Evolutionary conservation across 2,797 vertebrate genomes (phyloP), one percentile per base, ranked within the genome.

Genomic region (Pseudochirops corinnae): DNA sequence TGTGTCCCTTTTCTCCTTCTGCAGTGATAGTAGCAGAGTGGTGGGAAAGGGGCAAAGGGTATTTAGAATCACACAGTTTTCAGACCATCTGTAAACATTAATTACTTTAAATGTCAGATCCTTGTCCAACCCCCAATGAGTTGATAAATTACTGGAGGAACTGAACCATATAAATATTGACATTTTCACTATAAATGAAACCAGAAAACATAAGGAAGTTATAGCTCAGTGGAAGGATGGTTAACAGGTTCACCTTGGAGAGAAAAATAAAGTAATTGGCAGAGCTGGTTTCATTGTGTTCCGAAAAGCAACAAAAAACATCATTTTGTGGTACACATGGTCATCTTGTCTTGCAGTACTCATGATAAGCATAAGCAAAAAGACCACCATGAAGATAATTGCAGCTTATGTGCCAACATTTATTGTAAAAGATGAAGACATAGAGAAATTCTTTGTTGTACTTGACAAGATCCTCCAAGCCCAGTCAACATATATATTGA

Each of bases 161-260:
- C 39, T 87, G 74, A 87, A 87, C 21, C 74, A 87, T 87, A 87
- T 87, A 87, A 87, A 87, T 87, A 87, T 87, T 87, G 74, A 87
- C 74, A 87, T 87, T 87, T 87, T 87, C 74, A 87, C 39, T 87
- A 50, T 50, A 50, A 87, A 87, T 87, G 39, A 87, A 87, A 87
- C 74, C 74, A 87, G 74, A 87, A 87, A 87, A 87, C 74, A 82
- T 82, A 87, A 87, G 74, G 74, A 87, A 26, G 21, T 50, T 87
- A 50, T 50, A 50, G 74, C 24, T 87, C 46, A 87, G 39, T 87
- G 74, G 39, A 87, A 87, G 74, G 74, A 87, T 87, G 39, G 74
- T 87, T 87, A 87, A 87, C 74, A 87, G 74, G 74, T 87, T 87
- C 74, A 87, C 21, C 74, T 87, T 11, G 24, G 74, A 87, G 74